phyloP scores from a whole-genome alignment of 2,888 invertebrate species.

The Ectemnius lituratus region DNA sequence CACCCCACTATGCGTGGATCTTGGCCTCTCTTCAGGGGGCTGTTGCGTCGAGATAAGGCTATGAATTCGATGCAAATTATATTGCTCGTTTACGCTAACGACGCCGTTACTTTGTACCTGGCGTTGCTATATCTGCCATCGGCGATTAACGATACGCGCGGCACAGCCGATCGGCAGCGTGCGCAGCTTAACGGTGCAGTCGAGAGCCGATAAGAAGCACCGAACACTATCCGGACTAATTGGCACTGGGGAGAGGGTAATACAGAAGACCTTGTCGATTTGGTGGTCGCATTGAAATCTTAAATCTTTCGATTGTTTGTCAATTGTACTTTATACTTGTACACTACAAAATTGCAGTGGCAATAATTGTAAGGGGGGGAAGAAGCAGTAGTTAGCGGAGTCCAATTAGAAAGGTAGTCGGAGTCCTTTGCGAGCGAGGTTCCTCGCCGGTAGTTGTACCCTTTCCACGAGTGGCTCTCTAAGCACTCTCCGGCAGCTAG shows the following conservation, averaged over 20 bases:
- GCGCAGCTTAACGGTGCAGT: slow-evolving; percentile 4
- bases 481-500: slow-evolving; percentile 40
- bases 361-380: too few relatives aligned
- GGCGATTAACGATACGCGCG: slow-evolving; percentile 24
- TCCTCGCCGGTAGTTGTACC: slow-evolving; percentile 9
- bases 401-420: slow-evolving; percentile 17
- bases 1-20: slow-evolving; percentile 19
- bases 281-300: background rate
- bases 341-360: too few relatives aligned
- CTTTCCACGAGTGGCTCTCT: slow-evolving; percentile 29
- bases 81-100: slow-evolving; percentile 33
- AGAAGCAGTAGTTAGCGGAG: background rate
- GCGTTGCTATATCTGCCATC: slow-evolving; percentile 33
- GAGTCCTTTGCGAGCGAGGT: slow-evolving; percentile 8
- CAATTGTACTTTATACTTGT: background rate
- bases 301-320: background rate
- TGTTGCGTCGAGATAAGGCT: slow-evolving; percentile 26
- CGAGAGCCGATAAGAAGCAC: background rate
- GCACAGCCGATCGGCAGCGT: background rate
- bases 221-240: slow-evolving; percentile 8
- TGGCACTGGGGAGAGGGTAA: background rate
- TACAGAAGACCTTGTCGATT: background rate
- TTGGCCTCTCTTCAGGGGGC: slow-evolving; percentile 5
- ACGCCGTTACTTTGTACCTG: slow-evolving; percentile 38
- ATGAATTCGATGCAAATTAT: slow-evolving; percentile 47